Base-by-base conservation (phyloP, 2,888 invertebrate species). In the Dryococelus australis region DNA sequence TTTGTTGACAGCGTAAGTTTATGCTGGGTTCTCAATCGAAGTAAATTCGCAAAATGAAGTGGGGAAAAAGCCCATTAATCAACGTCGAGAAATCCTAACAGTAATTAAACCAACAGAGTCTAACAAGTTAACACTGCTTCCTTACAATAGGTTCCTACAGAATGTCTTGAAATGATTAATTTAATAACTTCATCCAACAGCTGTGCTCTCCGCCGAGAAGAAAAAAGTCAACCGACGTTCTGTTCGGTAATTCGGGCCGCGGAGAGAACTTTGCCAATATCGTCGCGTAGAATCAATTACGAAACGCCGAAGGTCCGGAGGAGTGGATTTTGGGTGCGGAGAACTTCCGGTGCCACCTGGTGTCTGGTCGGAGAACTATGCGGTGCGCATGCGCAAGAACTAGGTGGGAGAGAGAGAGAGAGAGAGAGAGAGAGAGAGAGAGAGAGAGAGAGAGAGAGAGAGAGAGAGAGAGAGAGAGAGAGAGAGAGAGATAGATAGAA, bases 271-370 rank as follows among this genome's bases (percentile, higher is more conserved):
- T 65, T 20, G 65, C 65, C 24, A 65, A 65, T 65, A 65, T 65
- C n/a, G 65, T n/a, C 65, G 65, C 65, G 65, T 24, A 20, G 65
- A 65, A 65, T 65, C 65, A 65, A 65, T 65, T 65, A 65, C 65
- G 8, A 24, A n/a, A 12, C 65, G 65, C 65, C n/a, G 65, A 65
- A 65, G 65, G 24, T 8, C 20, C 10, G 20, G n/a, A 6, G 65
- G n/a, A 3, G 20, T 8, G 65, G 65, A 65, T 8, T 20, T n/a
- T 20, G 24, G 24, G 65, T n/a, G 65, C 24, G 20, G 65, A n/a
- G 8, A 16, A 65, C 65, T 65, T 65, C 24, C 24, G n/a, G 20
- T 6, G n/a, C 65, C 65, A 65, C 65, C 65, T 65, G 65, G 65
- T n/a, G 65, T 65, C 65, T 65, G 65, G 65, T 65, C 65, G 20